phyloP scores from a whole-genome alignment of 2,888 invertebrate species.

The Didymodactylos carnosus region DNA sequence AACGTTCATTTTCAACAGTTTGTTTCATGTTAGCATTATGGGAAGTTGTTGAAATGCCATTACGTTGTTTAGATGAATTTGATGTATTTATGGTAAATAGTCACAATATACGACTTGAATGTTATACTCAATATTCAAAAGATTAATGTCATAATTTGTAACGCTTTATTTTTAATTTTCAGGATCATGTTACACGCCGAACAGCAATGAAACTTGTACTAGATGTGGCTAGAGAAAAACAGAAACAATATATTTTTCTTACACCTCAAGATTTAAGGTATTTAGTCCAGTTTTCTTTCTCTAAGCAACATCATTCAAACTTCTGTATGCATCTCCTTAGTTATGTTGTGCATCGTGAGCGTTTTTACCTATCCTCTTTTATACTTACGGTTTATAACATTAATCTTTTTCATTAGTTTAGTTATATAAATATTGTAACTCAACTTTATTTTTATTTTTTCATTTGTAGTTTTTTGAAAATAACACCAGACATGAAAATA shows the following conservation, averaged over 20 bases:
- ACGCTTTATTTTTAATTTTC: not conserved
- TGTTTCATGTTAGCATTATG: slow-evolving; percentile 77
- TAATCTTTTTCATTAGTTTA: too few species aligned
- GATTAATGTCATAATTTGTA: too few species aligned
- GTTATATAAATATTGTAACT: too few species aligned
- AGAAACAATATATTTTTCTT: slow-evolving; percentile 61
- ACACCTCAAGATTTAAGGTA: slow-evolving; percentile 50
- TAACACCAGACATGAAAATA: slow-evolving; percentile 1
- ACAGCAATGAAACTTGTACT: slow-evolving; percentile 57
- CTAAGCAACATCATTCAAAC: too few species aligned
- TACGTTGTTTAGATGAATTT: slow-evolving; percentile 81
- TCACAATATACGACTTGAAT: not conserved
- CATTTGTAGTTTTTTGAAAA: not conserved
- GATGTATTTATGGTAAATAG: slow-evolving; percentile 68
- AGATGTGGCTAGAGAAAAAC: slow-evolving; percentile 46
- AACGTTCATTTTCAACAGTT: slow-evolving; percentile 80
- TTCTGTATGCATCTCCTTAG: too few species aligned
- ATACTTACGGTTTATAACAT: too few species aligned
- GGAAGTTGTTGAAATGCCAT: slow-evolving; percentile 73
- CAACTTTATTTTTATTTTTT: too few species aligned
- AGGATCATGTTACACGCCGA: slow-evolving; percentile 65
- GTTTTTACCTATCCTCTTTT: too few species aligned
- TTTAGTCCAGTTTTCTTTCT: too few species aligned
- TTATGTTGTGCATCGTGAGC: too few species aligned
- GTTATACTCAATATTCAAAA: not conserved